Percentiles rank a stretch among this genome's conserved stretches.
Evolutionary conservation across 2,113 vertebrate species (phyloP).

Genomic region (Thalassoma bifasciatum): DNA sequence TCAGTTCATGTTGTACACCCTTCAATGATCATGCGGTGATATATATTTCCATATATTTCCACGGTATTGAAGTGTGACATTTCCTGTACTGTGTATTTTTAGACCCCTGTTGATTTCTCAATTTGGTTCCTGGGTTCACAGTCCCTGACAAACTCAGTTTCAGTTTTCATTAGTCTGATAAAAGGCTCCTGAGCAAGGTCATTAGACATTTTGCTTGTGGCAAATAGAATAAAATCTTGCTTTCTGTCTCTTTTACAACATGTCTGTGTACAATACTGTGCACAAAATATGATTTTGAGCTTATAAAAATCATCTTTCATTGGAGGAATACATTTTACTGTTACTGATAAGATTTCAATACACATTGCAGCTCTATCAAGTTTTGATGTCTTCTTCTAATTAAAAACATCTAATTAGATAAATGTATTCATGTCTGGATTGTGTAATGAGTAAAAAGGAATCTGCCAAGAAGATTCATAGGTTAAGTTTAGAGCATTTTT

Average conservation of each 20-base stretch:
- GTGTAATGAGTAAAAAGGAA: too few species aligned
- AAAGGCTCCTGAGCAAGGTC: constrained; percentile 34
- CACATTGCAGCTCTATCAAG: too few species aligned
- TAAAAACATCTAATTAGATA: too few species aligned
- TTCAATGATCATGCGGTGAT: constrained; percentile 14
- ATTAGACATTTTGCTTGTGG: constrained; percentile 20
- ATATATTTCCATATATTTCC: constrained; percentile 19
- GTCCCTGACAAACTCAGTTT: constrained; percentile 16
- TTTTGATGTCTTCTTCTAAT: neutral
- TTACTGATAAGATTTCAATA: too few species aligned
- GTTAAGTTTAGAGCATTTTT: too few species aligned
- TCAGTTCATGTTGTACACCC: neutral
- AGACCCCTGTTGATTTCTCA: constrained; percentile 43
- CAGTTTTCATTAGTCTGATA: constrained; percentile 26
- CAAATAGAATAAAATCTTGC: neutral
- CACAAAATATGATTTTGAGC: neutral
- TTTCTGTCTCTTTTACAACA: constrained; percentile 20
- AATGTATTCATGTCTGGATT: too few species aligned
- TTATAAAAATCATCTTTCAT: neutral
- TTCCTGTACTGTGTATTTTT: constrained; percentile 42
- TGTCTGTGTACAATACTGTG: too few species aligned
- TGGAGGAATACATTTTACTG: neutral
- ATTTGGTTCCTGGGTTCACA: constrained; percentile 36
- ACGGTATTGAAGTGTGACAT: constrained; percentile 2
- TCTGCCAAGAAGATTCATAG: too few species aligned